phyloP scores from a whole-genome alignment of 2,797 vertebrate genomes.

The Paratrypauchen microcephalus region DNA sequence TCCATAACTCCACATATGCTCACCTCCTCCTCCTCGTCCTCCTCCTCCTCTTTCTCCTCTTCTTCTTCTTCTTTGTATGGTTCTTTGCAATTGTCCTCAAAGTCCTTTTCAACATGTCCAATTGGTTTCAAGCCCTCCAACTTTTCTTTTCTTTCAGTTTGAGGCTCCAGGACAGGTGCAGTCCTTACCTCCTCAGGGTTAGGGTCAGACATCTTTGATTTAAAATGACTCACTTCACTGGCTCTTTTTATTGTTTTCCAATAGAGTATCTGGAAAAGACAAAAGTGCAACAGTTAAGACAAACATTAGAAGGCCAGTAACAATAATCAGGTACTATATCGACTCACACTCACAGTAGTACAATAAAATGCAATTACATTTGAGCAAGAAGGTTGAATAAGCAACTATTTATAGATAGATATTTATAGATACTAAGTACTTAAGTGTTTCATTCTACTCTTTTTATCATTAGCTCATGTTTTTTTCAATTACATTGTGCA shows the following conservation, averaged over 20 bases:
- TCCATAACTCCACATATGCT: constrained; percentile 52
- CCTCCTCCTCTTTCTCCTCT: no score
- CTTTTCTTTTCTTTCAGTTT: constrained; percentile 12
- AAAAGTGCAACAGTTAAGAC: neutral
- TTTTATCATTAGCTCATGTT: no score
- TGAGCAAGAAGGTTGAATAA: neutral
- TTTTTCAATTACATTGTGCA: no score
- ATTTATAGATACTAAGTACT: no score
- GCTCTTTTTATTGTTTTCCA: neutral
- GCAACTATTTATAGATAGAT: no score
- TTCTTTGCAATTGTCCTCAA: neutral
- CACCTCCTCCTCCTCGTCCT: constrained; percentile 16
- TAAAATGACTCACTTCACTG: neutral
- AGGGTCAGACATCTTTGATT: neutral
- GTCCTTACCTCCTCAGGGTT: neutral
- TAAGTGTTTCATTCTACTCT: no score
- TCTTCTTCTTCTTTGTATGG: constrained; percentile 18
- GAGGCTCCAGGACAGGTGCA: neutral
- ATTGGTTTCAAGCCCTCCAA: neutral
- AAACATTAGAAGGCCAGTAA: neutral
- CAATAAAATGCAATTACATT: neutral
- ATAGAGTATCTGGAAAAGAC: neutral
- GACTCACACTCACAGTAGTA: neutral
- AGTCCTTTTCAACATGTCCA: neutral
- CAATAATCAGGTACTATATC: neutral